Conservation (phyloP, 2,888 invertebrate genomes). For the Galerucella nymphaeae region DNA sequence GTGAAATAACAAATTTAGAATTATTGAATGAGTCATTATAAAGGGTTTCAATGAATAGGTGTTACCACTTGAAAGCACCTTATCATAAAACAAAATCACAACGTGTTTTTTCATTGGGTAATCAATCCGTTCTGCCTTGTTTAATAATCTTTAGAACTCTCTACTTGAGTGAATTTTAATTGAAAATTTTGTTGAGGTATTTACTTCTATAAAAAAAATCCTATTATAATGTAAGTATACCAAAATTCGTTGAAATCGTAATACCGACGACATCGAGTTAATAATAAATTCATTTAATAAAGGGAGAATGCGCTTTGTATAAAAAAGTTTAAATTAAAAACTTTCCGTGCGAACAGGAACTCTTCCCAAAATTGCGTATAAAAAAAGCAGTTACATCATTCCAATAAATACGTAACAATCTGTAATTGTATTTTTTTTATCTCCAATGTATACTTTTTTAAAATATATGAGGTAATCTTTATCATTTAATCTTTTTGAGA, state of each 20-base stretch:
- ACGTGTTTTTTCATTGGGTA: background rate
- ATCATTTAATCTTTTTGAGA: too few species aligned
- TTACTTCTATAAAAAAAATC: background rate
- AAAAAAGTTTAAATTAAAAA: slow-evolving; percentile 6
- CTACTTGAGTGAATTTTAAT: background rate
- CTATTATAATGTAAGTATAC: background rate
- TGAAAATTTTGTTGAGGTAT: background rate
- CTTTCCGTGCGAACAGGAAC: background rate
- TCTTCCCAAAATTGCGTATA: background rate
- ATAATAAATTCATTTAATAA: background rate
- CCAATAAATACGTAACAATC: too few species aligned
- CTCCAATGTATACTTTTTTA: too few species aligned
- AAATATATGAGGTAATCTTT: too few species aligned
- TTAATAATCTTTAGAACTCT: background rate
- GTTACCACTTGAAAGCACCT: too few species aligned
- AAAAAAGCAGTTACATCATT: background rate
- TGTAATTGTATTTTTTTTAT: too few species aligned
- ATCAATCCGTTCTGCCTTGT: background rate
- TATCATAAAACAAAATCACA: too few species aligned
- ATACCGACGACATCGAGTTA: background rate
- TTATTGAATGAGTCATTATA: too few species aligned
- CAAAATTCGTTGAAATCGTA: background rate
- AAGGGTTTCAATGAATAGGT: too few species aligned
- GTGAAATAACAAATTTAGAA: too few species aligned
- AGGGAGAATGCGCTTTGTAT: background rate